phyloP scores from a whole-genome alignment of 2,113 vertebrate species.

The Plestiodon gilberti region DNA sequence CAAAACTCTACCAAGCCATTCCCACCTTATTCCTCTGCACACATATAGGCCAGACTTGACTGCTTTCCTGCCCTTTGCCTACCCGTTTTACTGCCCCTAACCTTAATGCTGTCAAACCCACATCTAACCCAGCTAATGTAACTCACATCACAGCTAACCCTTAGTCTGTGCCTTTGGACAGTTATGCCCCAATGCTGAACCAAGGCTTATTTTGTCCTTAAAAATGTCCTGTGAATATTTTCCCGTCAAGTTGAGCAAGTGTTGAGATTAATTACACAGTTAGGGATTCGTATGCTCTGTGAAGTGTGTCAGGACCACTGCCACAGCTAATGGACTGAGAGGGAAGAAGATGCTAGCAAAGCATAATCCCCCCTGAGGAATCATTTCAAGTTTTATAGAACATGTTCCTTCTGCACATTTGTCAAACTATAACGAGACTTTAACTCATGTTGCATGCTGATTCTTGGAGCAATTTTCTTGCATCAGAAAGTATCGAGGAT shows the following conservation, averaged over 20 bases:
- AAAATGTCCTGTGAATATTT: not conserved
- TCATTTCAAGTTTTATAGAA: constrained; percentile 13
- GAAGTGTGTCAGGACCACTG: constrained; percentile 3
- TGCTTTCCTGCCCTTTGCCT: not conserved
- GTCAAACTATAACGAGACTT: not conserved
- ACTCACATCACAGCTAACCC: not conserved
- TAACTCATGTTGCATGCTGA: constrained; percentile 19
- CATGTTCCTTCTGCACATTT: constrained; percentile 15
- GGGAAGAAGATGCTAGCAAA: not conserved
- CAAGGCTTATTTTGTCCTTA: not conserved
- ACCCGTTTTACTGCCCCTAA: not conserved
- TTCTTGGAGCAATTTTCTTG: constrained; percentile 14
- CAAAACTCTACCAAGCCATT: no score
- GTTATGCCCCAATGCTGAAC: not conserved
- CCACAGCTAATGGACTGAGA: not conserved
- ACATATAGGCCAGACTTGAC: not conserved
- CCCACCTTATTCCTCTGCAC: no score
- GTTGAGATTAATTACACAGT: constrained; percentile 37
- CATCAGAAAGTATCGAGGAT: constrained; percentile 38
- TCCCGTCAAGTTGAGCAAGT: constrained; percentile 19
- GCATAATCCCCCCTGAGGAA: constrained; percentile 12
- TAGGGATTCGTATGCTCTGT: not conserved
- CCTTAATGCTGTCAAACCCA: not conserved
- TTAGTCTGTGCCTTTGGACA: not conserved
- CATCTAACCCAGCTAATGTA: not conserved